phyloP scores from a whole-genome alignment of 2,888 invertebrate species.

The Tortrix viridana region DNA sequence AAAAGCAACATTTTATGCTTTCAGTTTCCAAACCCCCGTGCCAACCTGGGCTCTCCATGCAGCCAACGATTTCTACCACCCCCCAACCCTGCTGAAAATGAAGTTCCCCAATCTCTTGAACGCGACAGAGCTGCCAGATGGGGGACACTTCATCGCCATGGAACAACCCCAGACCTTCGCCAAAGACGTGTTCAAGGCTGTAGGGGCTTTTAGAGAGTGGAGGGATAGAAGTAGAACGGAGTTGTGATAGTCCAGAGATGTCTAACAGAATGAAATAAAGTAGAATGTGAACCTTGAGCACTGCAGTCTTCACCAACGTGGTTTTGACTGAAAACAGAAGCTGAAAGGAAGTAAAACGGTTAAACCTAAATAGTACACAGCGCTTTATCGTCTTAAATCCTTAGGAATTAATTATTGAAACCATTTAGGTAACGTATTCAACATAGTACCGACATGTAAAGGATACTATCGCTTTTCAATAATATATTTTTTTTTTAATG shows the following conservation, averaged over 20 bases:
- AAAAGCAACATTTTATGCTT: too few species aligned
- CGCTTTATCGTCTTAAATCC: too few species aligned
- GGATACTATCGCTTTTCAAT: too few species aligned
- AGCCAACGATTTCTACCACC: slow-evolving; percentile 84
- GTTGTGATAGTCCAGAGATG: not conserved
- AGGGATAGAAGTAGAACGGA: slow-evolving; percentile 3
- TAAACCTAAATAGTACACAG: too few species aligned
- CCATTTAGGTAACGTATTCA: too few species aligned
- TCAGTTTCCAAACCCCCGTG: slow-evolving; percentile 82
- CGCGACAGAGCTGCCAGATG: slow-evolving; percentile 79
- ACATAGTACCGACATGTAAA: too few species aligned
- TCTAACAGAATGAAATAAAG: too few species aligned
- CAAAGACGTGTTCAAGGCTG: slow-evolving; percentile 78
- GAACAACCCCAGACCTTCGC: slow-evolving; percentile 87
- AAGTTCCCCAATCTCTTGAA: slow-evolving; percentile 85
- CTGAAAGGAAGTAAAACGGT: too few species aligned
- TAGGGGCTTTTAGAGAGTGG: slow-evolving; percentile 19
- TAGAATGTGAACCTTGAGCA: too few species aligned
- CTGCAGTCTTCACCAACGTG: not conserved
- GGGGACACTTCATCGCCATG: slow-evolving; percentile 92
- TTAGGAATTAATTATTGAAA: too few species aligned
- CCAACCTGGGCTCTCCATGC: slow-evolving; percentile 87
- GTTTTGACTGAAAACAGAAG: too few species aligned
- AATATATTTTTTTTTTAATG: too few species aligned
- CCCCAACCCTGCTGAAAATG: slow-evolving; percentile 76